Percentiles rank a stretch among this genome's conserved stretches.
Conservation (phyloP, 1,140 invertebrate species). For the Lordiphosa clarofinis region DNA sequence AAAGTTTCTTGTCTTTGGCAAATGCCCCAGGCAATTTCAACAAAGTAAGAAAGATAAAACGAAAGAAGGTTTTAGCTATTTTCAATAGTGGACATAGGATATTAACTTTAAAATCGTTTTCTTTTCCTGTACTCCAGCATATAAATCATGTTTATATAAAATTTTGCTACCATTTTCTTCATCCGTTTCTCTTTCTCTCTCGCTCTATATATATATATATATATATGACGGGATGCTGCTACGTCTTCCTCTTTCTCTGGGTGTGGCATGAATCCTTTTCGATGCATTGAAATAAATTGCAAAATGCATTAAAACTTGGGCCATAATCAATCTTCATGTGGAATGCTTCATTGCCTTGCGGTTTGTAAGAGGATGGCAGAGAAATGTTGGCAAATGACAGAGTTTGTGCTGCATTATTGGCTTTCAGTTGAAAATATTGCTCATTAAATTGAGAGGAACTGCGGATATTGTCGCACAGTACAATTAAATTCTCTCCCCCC, state of each 20-base stretch:
- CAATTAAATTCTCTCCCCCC: conserved; percentile 51
- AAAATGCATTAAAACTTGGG: conserved; percentile 56
- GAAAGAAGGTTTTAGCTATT: too few species aligned
- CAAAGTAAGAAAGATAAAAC: too few species aligned
- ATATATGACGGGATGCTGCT: conserved; percentile 14
- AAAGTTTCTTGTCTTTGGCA: too few species aligned
- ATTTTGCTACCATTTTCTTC: conserved; percentile 1
- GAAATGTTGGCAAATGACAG: not conserved
- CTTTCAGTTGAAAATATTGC: conserved; percentile 24
- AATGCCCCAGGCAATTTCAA: too few species aligned
- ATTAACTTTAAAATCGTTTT: conserved; percentile 1
- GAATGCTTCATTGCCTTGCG: conserved; percentile 12
- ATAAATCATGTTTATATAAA: conserved; percentile 27
- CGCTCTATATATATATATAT: conserved; percentile 23
- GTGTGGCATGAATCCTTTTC: conserved; percentile 48
- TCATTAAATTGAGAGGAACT: conserved; percentile 44
- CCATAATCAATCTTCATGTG: conserved; percentile 72
- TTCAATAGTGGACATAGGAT: too few species aligned
- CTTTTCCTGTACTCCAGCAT: conserved; percentile 4
- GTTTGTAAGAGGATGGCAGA: not conserved
- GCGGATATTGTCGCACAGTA: conserved; percentile 12
- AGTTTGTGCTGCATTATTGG: not conserved
- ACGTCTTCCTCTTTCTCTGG: conserved; percentile 23
- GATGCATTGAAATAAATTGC: conserved; percentile 68
- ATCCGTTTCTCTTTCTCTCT: conserved; percentile 7